Evolutionary conservation across 92 coral and sea anemone genomes (phyloP), one percentile per base, ranked within the genome.

Genomic region (Parazoanthus darwini): DNA sequence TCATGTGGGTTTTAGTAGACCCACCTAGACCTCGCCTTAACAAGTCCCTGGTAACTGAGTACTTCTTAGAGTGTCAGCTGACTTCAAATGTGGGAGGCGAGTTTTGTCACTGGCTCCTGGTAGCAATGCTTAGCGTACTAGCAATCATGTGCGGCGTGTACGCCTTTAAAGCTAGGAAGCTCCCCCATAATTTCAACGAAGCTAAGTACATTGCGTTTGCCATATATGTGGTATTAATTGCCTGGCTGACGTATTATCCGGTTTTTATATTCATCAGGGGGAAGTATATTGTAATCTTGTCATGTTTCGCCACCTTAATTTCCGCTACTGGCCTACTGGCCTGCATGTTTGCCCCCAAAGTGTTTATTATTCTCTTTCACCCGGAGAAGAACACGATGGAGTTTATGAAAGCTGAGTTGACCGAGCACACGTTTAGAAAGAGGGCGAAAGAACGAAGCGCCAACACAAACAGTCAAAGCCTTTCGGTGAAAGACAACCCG

Each of bases 141-240:
- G 92, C 98, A 3, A 23, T 90, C 4, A 29, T 91, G 37, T 93
- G 98, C 18, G 92, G 95, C 78, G 92, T 93, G 76, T 90, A 91
- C 54, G 95, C 98, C 11, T 94, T 91, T 82, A 94, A 91, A 48
- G 92, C 98, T 70, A 86, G 98, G 51, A 93, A 92, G 50, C 88
- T 95, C 7, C 98, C 98, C 20, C 94, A 95, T 74, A 95, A 95
- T 67, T 95, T 95, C 82, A 94, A 94, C 82, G 98, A 94, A 74
- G 98, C 94, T 2, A 94, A 94, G 78, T 94, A 93, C 92, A 95
- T 95, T 66, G 94, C 94, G 3, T 95, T 95, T 50, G 89, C 98
- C 0, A 81, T 95, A 78, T 95, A 95, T 78, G 89, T 93, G 29
- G 80, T 91, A 25, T 81, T 91, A 14, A 88, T 93, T 18, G 94